Base-by-base conservation (phyloP, 2,113 vertebrate species). In the Hoplias malabaricus region DNA sequence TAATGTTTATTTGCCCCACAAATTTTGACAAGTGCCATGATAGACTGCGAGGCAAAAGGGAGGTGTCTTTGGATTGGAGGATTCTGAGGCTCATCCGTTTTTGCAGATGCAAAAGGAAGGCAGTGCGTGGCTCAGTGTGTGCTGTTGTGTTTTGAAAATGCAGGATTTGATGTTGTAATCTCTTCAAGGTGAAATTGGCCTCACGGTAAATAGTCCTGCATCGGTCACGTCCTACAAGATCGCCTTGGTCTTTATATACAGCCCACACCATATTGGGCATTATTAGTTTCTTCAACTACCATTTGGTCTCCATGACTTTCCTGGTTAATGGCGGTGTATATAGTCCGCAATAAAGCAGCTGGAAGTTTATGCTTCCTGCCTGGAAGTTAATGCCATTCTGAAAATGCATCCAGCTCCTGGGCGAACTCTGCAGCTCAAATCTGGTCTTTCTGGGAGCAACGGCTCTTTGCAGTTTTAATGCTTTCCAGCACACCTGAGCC, bases 11-110 rank as follows among this genome's bases (percentile, higher is more conserved):
- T 81, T 80, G 62, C 72, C 78, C 78, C 78, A 73, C 77, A 73
- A 73, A 83, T 84, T 83, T 69, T 84, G 73, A 84, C 80, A 74
- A 70, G 36, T 77, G 77, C 78, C 40, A 75, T 66, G 73, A 71
- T 72, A 71, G 50, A 67, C 65, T 68, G 75, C 34, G 25, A 43
- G 42, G 40, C 69, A 25, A 69, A 9, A 74, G 68, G 61, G 36
- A 63, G 54, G 50, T 68, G 78, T 56, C 65, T 69, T 65, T 80
- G 9, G 63, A 36, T 23, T 33, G 43, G 59, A 77, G 69, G 42
- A 67, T 79, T 83, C 81, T 78, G 67, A 83, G 76, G 76, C 57
- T 77, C 59, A 77, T 74, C 34, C 4, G n/a, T 36, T 73, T 68
- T 42, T 68, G 19, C 10, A 25, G 62, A 62, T 27, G 13, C 36